These are phyloP conservation scores for Nomada hirtipes DNA, from an alignment of 2,888 invertebrate genomes.

Conservation along the genomic window DNA sequence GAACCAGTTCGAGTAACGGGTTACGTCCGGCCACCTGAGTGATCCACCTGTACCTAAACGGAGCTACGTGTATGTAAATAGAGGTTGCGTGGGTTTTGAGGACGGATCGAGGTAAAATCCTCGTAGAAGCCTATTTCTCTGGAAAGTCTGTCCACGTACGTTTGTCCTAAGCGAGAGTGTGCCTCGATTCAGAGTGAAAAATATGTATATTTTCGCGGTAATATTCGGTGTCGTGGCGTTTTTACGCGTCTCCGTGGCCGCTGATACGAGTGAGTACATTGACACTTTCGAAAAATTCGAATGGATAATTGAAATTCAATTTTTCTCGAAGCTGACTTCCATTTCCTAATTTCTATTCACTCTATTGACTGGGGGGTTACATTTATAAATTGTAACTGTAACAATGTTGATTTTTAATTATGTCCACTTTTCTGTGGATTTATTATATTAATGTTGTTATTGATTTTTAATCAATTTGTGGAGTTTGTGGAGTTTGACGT, in stretches of 20 bases:
- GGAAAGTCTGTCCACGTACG: constrained; percentile 21
- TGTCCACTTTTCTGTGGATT: neutral
- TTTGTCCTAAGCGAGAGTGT: neutral
- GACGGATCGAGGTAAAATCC: constrained; percentile 42
- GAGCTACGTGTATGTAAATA: constrained; percentile 17
- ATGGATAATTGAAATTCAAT: too few relatives aligned
- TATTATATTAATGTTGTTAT: neutral
- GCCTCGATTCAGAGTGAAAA: neutral
- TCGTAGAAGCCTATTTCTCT: constrained; percentile 34
- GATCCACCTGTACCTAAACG: constrained; percentile 28
- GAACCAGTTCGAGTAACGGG: constrained; percentile 69
- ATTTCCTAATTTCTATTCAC: too few relatives aligned
- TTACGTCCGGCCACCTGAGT: constrained; percentile 39
- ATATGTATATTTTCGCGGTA: constrained; percentile 26
- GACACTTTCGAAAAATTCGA: too few relatives aligned
- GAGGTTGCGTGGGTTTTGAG: constrained; percentile 44
- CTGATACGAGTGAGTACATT: constrained; percentile 50
- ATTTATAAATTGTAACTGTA: too few relatives aligned
- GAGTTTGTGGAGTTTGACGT: neutral
- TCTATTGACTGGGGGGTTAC: too few relatives aligned
- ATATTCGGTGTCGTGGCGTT: constrained; percentile 15
- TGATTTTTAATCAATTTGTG: too few relatives aligned
- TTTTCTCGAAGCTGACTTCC: too few relatives aligned
- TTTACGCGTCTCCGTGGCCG: neutral
- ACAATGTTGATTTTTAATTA: neutral